Percentiles rank a stretch among this genome's conserved stretches.
Conservation (phyloP, 2,888 invertebrate genomes). For the Eupithecia pulchellata region DNA sequence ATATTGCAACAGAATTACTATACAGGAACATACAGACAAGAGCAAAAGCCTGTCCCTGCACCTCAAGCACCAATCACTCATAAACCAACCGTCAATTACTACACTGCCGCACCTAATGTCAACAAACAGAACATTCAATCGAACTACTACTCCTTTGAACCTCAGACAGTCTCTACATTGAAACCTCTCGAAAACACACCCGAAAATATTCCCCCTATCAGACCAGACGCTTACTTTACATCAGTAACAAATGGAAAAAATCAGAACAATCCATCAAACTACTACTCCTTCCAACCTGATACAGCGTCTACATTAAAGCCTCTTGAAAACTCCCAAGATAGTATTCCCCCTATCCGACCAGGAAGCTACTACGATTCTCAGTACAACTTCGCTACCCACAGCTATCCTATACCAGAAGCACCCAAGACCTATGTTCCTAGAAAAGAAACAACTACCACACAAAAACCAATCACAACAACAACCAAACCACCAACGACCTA, state of each 20-base stretch:
- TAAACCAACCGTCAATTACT: conserved; percentile 75
- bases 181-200: conserved; percentile 56
- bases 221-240: conserved; percentile 67
- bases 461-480: conserved; percentile 59
- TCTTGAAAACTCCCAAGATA: conserved; percentile 53
- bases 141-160: conserved; percentile 65
- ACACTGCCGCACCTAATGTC: conserved; percentile 55
- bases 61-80: conserved; percentile 53
- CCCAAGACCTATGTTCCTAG: conserved; percentile 58
- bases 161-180: conserved; percentile 71
- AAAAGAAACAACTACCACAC: conserved; percentile 64
- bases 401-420: conserved; percentile 42
- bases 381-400: conserved; percentile 57
- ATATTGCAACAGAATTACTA: conserved; percentile 39
- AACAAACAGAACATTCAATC: conserved; percentile 46
- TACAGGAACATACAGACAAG: conserved; percentile 46
- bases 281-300: conserved; percentile 78
- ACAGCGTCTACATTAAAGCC: conserved; percentile 68
- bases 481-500: conserved; percentile 70
- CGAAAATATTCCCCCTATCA: conserved; percentile 57
- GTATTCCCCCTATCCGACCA: conserved; percentile 56
- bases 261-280: conserved; percentile 54
- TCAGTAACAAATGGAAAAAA: conserved; percentile 56
- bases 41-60: conserved; percentile 59
- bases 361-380: conserved; percentile 69